Percentiles rank a stretch among this genome's conserved stretches.
Evolutionary conservation across 2,797 vertebrate genomes (phyloP).

Genomic region (Mareca strepera): DNA sequence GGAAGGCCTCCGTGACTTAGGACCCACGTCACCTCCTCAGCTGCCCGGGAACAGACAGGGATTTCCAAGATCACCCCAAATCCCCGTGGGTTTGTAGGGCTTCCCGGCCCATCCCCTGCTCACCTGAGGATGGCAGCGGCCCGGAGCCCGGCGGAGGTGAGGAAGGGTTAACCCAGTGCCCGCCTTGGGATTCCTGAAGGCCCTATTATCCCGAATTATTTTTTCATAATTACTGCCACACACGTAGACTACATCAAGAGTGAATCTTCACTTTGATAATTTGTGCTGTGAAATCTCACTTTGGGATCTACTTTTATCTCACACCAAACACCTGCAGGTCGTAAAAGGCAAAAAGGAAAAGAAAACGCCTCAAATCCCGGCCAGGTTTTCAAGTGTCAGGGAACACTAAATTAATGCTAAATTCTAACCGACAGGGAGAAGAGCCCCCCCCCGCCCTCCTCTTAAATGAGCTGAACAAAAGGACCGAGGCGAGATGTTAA

Average conservation of each 20-base stretch:
- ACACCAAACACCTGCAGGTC: conserved; percentile 79
- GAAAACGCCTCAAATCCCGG: conserved; percentile 56
- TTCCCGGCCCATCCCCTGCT: conserved; percentile 9
- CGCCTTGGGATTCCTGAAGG: conserved; percentile 73
- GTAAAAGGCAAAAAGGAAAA: conserved; percentile 74
- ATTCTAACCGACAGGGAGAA: conserved; percentile 49
- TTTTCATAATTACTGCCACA: conserved; percentile 82
- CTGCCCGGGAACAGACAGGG: background rate
- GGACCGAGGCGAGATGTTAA: background rate
- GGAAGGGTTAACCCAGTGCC: conserved; percentile 69
- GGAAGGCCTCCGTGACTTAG: background rate
- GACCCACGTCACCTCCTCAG: background rate
- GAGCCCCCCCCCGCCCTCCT: conserved; percentile 43
- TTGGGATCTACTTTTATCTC: conserved; percentile 82
- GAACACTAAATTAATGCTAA: conserved; percentile 63
- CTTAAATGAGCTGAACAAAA: conserved; percentile 63
- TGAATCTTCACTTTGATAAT: conserved; percentile 80
- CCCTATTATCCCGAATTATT: conserved; percentile 77
- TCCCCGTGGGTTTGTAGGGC: background rate
- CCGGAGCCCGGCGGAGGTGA: conserved; percentile 34
- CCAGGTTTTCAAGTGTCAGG: conserved; percentile 71
- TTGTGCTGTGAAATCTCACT: conserved; percentile 77
- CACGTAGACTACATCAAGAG: conserved; percentile 82
- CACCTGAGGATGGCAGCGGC: conserved; percentile 11
- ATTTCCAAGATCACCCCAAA: background rate